phyloP scores from a whole-genome alignment of 2,797 vertebrate species.

The Rousettus madagascariensis region DNA sequence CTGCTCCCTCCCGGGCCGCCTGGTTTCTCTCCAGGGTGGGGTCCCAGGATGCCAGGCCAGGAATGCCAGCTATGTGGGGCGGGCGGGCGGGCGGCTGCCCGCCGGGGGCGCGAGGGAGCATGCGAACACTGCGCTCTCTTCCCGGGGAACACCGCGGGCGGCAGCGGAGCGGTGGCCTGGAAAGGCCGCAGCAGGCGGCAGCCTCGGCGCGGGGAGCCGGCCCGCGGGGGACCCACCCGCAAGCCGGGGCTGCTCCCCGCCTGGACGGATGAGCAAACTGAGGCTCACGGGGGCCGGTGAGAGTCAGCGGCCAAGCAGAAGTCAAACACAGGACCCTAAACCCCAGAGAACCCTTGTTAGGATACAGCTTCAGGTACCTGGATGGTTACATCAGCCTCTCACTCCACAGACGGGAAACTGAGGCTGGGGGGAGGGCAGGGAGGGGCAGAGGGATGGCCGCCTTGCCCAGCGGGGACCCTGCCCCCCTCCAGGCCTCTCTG shows the following conservation, averaged over 20 bases:
- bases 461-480: neutral
- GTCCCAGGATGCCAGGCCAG: constrained; percentile 53
- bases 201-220: fast-evolving
- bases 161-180: neutral
- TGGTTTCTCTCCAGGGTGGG: constrained; percentile 48
- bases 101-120: neutral
- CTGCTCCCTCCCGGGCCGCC: neutral
- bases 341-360: neutral
- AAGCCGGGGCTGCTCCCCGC: neutral
- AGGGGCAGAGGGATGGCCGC: neutral
- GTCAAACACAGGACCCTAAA: neutral
- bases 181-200: neutral
- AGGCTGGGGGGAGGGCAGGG: neutral
- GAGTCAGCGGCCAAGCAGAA: neutral
- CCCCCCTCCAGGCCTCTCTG: neutral
- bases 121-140: neutral
- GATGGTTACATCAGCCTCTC: fast-evolving
- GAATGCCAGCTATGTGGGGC: constrained; percentile 67
- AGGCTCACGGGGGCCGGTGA: neutral
- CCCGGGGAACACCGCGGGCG: neutral
- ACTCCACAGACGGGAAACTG: neutral
- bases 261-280: neutral
- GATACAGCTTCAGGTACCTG: neutral
- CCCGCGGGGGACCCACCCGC: fast-evolving
- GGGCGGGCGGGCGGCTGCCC: neutral